Evolutionary conservation across 2,888 invertebrate genomes (phyloP), one percentile per base, ranked within the genome.

Genomic region (Lissonota sp.): DNA sequence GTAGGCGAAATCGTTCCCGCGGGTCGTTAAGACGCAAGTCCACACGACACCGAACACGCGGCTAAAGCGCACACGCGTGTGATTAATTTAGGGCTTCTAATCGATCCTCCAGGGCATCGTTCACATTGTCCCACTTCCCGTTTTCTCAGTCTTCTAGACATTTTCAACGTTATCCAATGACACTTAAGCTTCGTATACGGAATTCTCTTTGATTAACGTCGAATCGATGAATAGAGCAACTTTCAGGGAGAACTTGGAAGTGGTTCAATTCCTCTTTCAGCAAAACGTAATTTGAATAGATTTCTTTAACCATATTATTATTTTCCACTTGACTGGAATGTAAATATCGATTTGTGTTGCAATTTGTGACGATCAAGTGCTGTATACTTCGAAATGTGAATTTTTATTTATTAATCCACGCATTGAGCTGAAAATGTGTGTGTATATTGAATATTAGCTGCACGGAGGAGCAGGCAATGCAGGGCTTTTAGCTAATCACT

Each of bases 1-100:
- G 81, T 81, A 78, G 78, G 44, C 51, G 71, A 66, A 78, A 81
- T 81, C 71, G 81, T 78, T 78, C 81, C 78, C 81, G 12, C n/a
- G 78, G 74, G 81, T 70, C 40, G 74, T 62, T 44, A 39, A 42
- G 81, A 71, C 67, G 12, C 46, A 70, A 66, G 51, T 12, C 26
- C 26, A 26, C 40, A 66, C 58, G 60, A 66, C 70, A 70, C 55
- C 55, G 64, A 44, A 62, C 26, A 26, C 26, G 26, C 66, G 74
- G 10, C 42, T 26, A 64, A 74, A 74, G 62, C 71, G 74, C 37
- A 8, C 74, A 53, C 70, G 70, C 60, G 77, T 70, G 77, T 70
- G 74, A 78, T 81, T 81, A 81, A 81, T 81, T 78, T 62, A 70
- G 60, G 74, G 64, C 55, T 66, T 78, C 78, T 71, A 74, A 81